Evolutionary conservation across 2,888 invertebrate genomes (phyloP).

Genomic region (Dromius quadrimaculatus): DNA sequence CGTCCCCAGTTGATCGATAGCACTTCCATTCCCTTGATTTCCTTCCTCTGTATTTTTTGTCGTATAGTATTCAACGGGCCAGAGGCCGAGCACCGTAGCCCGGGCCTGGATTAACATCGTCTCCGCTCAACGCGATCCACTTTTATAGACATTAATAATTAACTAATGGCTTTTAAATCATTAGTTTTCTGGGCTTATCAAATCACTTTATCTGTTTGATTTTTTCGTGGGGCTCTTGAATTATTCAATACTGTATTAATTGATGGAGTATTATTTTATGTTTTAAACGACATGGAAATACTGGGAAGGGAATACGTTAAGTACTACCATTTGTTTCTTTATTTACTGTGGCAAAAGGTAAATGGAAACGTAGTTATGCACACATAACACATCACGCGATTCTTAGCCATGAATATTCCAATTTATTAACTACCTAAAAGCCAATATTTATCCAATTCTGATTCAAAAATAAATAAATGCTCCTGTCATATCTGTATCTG

Average conservation of each 20-base stretch:
- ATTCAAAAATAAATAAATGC: too few species aligned
- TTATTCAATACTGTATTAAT: constrained; percentile 34
- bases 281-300: neutral
- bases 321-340: too few species aligned
- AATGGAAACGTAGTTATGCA: too few species aligned
- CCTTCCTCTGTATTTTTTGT: constrained; percentile 39
- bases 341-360: too few species aligned
- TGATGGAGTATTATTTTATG: constrained; percentile 29
- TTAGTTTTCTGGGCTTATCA: constrained; percentile 40
- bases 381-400: too few species aligned
- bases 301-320: neutral
- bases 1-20: constrained; percentile 31
- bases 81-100: neutral
- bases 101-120: constrained; percentile 29
- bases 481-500: too few species aligned
- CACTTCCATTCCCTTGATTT: constrained; percentile 42
- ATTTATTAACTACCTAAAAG: too few species aligned
- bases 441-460: too few species aligned
- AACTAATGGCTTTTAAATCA: constrained; percentile 51
- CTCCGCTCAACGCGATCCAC: constrained; percentile 20
- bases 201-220: constrained; percentile 49
- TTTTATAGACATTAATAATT: constrained; percentile 47
- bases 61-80: constrained; percentile 19
- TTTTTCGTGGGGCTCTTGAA: constrained; percentile 38
- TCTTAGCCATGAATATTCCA: too few species aligned